A percentile compares a stretch with the other conserved stretches of the same genome.
phyloP scores from a whole-genome alignment of 2,888 invertebrate species.

The Drosophila sordidapex region DNA sequence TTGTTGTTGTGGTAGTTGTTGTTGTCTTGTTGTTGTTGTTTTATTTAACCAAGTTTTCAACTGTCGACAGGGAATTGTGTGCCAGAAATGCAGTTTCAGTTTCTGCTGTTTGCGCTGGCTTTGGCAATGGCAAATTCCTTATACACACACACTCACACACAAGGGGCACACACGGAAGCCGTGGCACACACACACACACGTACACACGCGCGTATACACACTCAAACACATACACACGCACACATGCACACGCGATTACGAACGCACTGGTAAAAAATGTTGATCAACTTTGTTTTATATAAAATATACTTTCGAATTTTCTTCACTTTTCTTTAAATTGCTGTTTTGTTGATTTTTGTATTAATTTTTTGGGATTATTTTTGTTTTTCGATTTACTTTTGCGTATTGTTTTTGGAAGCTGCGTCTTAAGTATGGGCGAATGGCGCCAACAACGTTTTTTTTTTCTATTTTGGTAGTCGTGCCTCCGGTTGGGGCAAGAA shows the following conservation, averaged over 20 bases:
- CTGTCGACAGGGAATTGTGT: conserved; percentile 11
- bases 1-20: conserved; percentile 6
- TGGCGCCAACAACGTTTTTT: conserved; percentile 8
- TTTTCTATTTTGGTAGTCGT: conserved; percentile 1
- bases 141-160: conserved; percentile 7
- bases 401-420: conserved; percentile 1
- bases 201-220: neutral
- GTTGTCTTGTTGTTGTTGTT: conserved; percentile 6
- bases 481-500: conserved; percentile 1
- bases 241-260: conserved; percentile 35
- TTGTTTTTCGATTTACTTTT: conserved; percentile 1
- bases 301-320: conserved; percentile 6
- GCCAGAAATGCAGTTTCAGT: conserved; percentile 19
- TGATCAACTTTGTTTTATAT: neutral
- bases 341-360: conserved; percentile 18
- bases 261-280: conserved; percentile 31
- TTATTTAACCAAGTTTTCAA: conserved; percentile 33
- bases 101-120: conserved; percentile 20
- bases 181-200: neutral
- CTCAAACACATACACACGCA: conserved; percentile 3
- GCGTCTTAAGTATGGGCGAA: neutral
- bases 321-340: conserved; percentile 13
- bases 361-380: neutral
- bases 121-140: conserved; percentile 38
- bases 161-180: neutral